Conservation (phyloP, 2,888 invertebrate genomes). For the Lamellibrachia satsuma region DNA sequence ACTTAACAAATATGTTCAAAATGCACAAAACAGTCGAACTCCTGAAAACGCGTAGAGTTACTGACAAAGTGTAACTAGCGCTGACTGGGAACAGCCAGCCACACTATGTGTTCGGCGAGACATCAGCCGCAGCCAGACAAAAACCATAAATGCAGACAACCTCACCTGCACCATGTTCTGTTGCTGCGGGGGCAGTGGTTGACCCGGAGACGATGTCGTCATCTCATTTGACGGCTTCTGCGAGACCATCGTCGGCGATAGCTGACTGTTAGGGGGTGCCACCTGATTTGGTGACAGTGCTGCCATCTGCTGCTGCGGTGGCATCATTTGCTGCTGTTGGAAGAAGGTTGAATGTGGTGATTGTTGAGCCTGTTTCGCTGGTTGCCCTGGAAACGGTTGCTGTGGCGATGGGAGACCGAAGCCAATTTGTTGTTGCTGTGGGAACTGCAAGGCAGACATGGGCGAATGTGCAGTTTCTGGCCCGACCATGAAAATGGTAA, state of each 20-base stretch:
- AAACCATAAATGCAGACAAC: neutral
- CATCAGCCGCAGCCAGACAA: neutral
- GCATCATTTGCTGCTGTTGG: slow-evolving; percentile 17
- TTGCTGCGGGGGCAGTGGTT: neutral
- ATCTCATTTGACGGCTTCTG: neutral
- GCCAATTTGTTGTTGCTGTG: neutral
- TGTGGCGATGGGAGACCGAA: neutral
- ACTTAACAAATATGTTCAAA: no score
- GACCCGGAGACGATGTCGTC: neutral
- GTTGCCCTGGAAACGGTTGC: slow-evolving; percentile 17
- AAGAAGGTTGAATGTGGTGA: slow-evolving; percentile 13
- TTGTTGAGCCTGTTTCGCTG: slow-evolving; percentile 12
- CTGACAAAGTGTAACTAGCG: no score
- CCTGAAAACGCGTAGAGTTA: no score
- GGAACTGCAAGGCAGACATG: neutral
- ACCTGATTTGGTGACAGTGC: neutral
- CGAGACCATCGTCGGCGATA: neutral
- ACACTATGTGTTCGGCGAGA: no score
- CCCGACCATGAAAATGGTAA: neutral
- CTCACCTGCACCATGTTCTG: neutral
- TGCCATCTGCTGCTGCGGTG: neutral
- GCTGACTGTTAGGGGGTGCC: neutral
- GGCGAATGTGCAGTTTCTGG: neutral
- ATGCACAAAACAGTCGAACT: no score
- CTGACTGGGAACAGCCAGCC: no score